Base-by-base conservation (phyloP, 2,888 invertebrate genomes). In the Polydrusus tereticollis region DNA sequence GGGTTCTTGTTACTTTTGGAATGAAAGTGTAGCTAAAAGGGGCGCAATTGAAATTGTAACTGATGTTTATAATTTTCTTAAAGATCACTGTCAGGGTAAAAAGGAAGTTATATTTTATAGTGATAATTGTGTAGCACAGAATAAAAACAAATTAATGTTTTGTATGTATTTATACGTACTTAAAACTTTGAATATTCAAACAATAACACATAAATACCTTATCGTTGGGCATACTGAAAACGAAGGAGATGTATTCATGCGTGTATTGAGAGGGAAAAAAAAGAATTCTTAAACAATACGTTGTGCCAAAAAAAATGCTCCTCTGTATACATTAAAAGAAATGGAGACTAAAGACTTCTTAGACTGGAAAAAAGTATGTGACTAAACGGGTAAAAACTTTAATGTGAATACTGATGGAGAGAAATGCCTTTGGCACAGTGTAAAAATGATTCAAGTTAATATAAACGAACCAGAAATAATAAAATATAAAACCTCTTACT, bases 401-500 rank as follows among this genome's bases (percentile, higher is more conserved):
- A 59, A 38, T 43, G 23, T n/a, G 12, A 59, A 38, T 23, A 59
- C 14, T 43, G 59, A 59, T 10, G 43, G 43, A 1, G 59, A 59
- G 23, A 59, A 59, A 59, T 41, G 38, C 12, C 59, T 41, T 59
- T 59, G 38, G 41, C 38, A 59, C n/a, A 43, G 23, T 59, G 43
- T 59, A 59, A 59, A 59, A 36, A 59, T 59, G 52, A 59, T 59
- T 36, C 21, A 59, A 38, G 58, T 20, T 5, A 38, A 16, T 18
- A 33, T 33, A 58, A 58, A 58, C 18, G 21, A 43, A 2, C 20
- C 59, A 43, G 36, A 59, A 7, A 2, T 38, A 43, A 41, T 59
- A 38, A 43, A 59, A 38, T 59, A 59, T 43, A 59, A 59, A 16
- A 20, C 43, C 23, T 59, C 59, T 21, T 59, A 59, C 43, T 59